Conservation (phyloP, 2,888 invertebrate species). For the Onchidella celtica region DNA sequence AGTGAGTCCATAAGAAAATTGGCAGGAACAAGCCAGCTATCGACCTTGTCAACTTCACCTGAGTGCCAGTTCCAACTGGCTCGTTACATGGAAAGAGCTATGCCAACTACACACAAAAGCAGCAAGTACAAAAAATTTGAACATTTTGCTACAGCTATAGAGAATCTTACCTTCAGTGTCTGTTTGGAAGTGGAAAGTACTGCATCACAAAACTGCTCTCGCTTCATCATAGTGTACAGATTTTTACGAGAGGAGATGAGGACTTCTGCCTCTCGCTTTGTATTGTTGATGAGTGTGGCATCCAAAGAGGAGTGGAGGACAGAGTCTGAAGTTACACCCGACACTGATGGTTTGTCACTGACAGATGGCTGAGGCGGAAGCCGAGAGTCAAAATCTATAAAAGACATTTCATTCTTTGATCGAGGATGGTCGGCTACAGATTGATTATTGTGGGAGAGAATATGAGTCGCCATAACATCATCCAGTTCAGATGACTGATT, state of each 20-base stretch:
- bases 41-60: no score
- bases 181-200: conserved; percentile 52
- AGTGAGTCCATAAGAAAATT: no score
- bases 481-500: conserved; percentile 31
- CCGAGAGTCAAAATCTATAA: conserved; percentile 22
- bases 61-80: no score
- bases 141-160: no score
- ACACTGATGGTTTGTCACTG: neutral
- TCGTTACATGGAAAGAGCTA: no score
- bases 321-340: neutral
- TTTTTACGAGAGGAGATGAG: conserved; percentile 37
- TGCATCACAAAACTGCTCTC: conserved; percentile 55
- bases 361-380: neutral
- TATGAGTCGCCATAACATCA: conserved; percentile 3
- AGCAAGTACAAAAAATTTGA: no score
- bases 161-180: conserved; percentile 49
- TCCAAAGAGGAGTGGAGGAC: conserved; percentile 8
- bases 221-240: conserved; percentile 55
- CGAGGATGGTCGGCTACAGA: conserved; percentile 4
- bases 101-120: no score
- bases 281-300: neutral
- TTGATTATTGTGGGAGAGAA: neutral
- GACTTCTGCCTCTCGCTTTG: conserved; percentile 21
- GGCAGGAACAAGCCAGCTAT: no score
- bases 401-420: conserved; percentile 28